phyloP scores from a whole-genome alignment of 2,888 invertebrate species.

The Leucozona laternaria region DNA sequence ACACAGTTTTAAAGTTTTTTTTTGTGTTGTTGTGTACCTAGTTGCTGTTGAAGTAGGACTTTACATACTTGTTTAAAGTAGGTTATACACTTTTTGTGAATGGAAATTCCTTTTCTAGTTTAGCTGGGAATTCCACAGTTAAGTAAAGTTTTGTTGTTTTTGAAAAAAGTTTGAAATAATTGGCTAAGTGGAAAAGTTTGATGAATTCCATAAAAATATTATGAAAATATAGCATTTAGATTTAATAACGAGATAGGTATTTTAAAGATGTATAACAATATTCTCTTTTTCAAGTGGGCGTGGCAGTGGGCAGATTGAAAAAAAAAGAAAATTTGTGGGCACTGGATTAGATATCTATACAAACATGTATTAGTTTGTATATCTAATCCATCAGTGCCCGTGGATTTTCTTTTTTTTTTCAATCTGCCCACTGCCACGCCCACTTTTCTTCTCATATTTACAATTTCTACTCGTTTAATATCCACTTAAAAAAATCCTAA shows the following conservation, averaged over 20 bases:
- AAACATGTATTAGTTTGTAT: too few relatives aligned
- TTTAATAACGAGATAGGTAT: background rate
- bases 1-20: conserved; percentile 8
- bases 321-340: too few relatives aligned
- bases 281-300: too few relatives aligned
- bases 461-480: too few relatives aligned
- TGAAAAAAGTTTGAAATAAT: background rate
- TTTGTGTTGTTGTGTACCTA: background rate
- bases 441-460: too few relatives aligned
- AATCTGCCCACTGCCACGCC: too few relatives aligned
- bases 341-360: too few relatives aligned
- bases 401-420: too few relatives aligned
- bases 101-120: conserved; percentile 6
- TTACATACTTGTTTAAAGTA: background rate
- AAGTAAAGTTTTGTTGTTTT: background rate
- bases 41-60: background rate
- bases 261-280: too few relatives aligned
- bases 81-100: conserved; percentile 25
- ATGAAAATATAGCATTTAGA: background rate
- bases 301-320: too few relatives aligned
- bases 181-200: background rate
- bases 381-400: too few relatives aligned
- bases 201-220: background rate
- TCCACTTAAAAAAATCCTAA: too few relatives aligned
- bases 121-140: background rate